Base-by-base conservation (phyloP, 2,113 vertebrate species). In the Tichodroma muraria region DNA sequence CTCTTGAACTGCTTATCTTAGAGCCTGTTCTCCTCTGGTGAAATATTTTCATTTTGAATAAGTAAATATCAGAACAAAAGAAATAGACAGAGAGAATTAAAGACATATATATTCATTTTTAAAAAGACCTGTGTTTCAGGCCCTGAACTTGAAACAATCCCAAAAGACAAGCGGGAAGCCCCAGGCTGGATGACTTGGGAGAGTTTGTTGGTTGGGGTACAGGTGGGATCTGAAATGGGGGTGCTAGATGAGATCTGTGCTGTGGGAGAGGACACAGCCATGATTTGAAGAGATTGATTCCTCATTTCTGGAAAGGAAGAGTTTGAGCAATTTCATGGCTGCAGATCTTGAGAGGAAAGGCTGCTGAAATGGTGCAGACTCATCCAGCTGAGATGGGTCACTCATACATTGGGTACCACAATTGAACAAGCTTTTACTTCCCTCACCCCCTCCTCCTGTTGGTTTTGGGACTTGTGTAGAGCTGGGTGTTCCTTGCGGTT, bases 351-450 rank as follows among this genome's bases (percentile, higher is more conserved):
- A 70, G 33, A 75, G 27, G 23, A 61, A 50, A 73, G 1, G 53
- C 54, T 83, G 30, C 71, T 4, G 2, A 31, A 83, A 61, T 9
- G 7, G 53, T 44, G 24, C 49, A 63, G 52, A 28, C 11, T 71
- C 66, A 42, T 8, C 31, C 1, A 2, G 0, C 19, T 0, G 2
- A 76, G 53, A n/a, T 47, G 44, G 27, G 35, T 57, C 23, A 44
- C 49, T 30, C 3, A 0, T 31, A 71, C 8, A 56, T 42, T 65
- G 35, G 5, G 11, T 78, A 35, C 65, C 1, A 7, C 30, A 25
- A 15, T 4, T 17, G 21, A 52, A 24, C 0, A 0, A 75, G 45
- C 22, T 56, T 79, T 90, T 28, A 22, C 18, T 44, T 60, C 57
- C 53, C 37, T 83, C 24, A 17, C 33, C 27, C 30, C 11, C 37